These are phyloP conservation scores for Chiridota heheva DNA, from an alignment of 35 echinoderm and acorn worm species.

Conservation along the genomic window DNA sequence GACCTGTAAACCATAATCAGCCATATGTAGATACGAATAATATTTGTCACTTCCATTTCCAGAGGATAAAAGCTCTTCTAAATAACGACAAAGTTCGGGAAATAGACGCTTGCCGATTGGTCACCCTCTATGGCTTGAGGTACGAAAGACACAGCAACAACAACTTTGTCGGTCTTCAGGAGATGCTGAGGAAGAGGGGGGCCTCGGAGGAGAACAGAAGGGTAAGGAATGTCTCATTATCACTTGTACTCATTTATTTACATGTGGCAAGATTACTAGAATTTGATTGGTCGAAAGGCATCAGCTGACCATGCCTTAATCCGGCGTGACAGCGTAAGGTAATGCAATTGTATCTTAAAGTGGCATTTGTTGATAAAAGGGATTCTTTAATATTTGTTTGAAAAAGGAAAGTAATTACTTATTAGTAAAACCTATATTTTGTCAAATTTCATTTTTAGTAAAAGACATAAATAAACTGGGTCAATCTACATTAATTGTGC, in stretches of 20 bases:
- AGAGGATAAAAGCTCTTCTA: conserved; percentile 79
- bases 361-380: no score
- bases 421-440: no score
- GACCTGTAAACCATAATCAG: not conserved
- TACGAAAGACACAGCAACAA: conserved; percentile 97
- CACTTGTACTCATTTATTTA: not conserved
- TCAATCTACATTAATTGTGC: no score
- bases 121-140: conserved; percentile 84
- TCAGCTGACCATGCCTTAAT: no score
- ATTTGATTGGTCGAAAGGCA: no score
- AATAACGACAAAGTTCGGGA: conserved; percentile 65
- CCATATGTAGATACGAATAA: not conserved
- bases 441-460: no score
- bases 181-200: conserved; percentile 58
- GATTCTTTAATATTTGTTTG: no score
- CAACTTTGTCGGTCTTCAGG: conserved; percentile 81
- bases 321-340: no score
- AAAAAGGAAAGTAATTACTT: no score
- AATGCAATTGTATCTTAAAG: no score
- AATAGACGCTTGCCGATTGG: conserved; percentile 76
- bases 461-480: no score
- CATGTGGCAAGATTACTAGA: no score
- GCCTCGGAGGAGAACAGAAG: conserved; percentile 69
- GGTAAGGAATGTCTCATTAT: conserved; percentile 29
- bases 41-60: not conserved